Evolutionary conservation across 1,140 invertebrate genomes (phyloP).

Genomic region (Cataglyphis hispanica): DNA sequence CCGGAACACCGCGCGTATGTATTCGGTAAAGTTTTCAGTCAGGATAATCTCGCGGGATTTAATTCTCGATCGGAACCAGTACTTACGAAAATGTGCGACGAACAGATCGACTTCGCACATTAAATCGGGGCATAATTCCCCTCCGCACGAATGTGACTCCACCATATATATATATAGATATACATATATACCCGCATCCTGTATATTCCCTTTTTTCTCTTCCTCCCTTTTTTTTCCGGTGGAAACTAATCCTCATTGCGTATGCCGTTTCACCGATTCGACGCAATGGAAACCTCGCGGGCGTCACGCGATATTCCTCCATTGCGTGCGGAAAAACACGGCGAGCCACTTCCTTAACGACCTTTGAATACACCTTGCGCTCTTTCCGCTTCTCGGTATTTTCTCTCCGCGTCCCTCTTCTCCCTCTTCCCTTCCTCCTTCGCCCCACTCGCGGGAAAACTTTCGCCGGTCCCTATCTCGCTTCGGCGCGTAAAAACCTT

Average conservation of each 20-base stretch:
- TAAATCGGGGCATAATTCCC: constrained; percentile 57
- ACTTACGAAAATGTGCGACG: constrained; percentile 45
- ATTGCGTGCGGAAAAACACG: constrained; percentile 40
- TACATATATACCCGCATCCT: neutral
- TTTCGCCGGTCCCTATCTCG: constrained; percentile 34
- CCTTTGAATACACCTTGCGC: constrained; percentile 56
- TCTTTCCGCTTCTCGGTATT: constrained; percentile 56
- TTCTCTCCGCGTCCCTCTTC: constrained; percentile 8
- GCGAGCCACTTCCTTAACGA: constrained; percentile 58
- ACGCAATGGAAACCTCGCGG: too few relatives aligned
- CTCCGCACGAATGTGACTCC: constrained; percentile 43
- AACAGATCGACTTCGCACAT: constrained; percentile 55
- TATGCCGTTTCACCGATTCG: constrained; percentile 21
- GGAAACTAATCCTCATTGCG: constrained; percentile 52
- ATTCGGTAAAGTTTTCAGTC: constrained; percentile 40
- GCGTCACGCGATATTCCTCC: constrained; percentile 39
- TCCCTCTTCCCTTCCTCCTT: neutral
- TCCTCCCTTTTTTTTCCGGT: neutral
- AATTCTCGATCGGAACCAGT: constrained; percentile 39
- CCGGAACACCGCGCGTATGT: constrained; percentile 30
- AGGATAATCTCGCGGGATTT: constrained; percentile 55
- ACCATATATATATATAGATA: neutral
- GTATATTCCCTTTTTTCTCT: too few relatives aligned
- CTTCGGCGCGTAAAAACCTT: constrained; percentile 57
- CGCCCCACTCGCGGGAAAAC: constrained; percentile 11